Evolutionary conservation across 2,113 vertebrate genomes (phyloP).

Genomic region (Nymphicus hollandicus): DNA sequence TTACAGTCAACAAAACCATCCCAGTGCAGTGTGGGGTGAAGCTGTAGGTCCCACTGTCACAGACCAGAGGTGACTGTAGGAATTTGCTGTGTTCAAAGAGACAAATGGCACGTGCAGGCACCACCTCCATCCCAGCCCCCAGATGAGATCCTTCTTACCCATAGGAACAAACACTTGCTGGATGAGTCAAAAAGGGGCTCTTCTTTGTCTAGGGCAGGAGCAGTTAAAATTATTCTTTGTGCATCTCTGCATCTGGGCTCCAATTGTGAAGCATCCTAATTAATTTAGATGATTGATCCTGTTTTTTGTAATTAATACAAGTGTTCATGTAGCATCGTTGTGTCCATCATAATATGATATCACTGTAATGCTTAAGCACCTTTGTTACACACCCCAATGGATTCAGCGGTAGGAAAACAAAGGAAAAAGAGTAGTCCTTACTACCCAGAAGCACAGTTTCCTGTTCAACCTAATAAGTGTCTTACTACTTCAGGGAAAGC

Average conservation of each 20-base stretch:
- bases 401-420: not conserved
- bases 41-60: not conserved
- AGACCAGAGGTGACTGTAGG: not conserved
- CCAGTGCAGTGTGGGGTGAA: not conserved
- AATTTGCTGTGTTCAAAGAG: not conserved
- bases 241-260: not conserved
- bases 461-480: not conserved
- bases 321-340: accelerated
- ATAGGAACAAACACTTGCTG: not conserved
- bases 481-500: not conserved
- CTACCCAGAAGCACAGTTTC: not conserved
- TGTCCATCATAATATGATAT: not conserved
- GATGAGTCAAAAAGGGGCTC: not conserved
- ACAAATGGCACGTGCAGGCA: not conserved
- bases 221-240: not conserved
- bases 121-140: accelerated
- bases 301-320: not conserved
- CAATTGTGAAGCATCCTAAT: not conserved
- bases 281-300: not conserved
- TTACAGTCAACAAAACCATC: not conserved
- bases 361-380: not conserved
- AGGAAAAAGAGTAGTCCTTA: not conserved
- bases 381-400: not conserved
- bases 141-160: not conserved
- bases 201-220: not conserved